Evolutionary conservation across 1,140 invertebrate species (phyloP).

Genomic region (Belonocnema kinseyi): DNA sequence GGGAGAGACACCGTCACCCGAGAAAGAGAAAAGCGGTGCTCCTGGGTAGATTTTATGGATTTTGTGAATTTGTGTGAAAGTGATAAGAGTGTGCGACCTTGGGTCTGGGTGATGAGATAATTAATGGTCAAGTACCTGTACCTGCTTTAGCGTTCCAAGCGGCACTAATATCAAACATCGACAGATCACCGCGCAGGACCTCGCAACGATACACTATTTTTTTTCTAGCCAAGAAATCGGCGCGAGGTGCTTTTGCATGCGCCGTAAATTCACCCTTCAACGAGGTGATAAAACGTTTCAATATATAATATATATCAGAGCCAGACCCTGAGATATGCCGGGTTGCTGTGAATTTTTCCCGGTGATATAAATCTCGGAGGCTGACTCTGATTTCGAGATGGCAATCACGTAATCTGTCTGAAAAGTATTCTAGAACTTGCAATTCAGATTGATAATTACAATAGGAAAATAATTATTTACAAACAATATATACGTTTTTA

Average conservation of each 20-base stretch:
- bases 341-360: background rate
- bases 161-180: slow-evolving; percentile 28
- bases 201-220: slow-evolving; percentile 23
- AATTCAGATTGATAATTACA: slow-evolving; percentile 16
- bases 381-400: slow-evolving; percentile 33
- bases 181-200: slow-evolving; percentile 23
- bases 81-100: slow-evolving; percentile 8
- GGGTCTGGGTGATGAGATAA: slow-evolving; percentile 14
- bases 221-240: slow-evolving; percentile 13
- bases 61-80: background rate
- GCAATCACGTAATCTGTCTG: slow-evolving; percentile 44
- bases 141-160: slow-evolving; percentile 27
- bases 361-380: background rate
- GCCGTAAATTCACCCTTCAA: slow-evolving; percentile 28
- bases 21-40: too few relatives aligned
- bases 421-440: slow-evolving; percentile 25
- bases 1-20: too few relatives aligned
- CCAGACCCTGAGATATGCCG: slow-evolving; percentile 1
- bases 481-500: background rate
- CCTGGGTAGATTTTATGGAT: background rate
- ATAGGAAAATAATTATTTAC: background rate
- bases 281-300: slow-evolving; percentile 21
- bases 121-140: slow-evolving; percentile 29
- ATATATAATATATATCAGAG: slow-evolving; percentile 10
- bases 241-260: slow-evolving; percentile 27